Conservation (phyloP, 1,140 invertebrate genomes). For the Trachymyrmex septentrionalis region DNA sequence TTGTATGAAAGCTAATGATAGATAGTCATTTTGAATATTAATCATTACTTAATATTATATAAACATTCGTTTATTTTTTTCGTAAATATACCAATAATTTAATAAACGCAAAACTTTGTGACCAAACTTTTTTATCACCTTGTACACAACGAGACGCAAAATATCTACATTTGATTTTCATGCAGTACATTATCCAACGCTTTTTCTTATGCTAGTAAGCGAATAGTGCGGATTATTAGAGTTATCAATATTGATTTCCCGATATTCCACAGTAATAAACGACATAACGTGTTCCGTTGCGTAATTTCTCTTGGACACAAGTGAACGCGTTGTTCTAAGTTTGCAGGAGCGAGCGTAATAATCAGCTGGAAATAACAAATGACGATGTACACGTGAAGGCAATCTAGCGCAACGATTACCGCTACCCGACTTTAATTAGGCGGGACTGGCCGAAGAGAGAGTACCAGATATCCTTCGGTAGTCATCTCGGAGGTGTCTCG, state of each 20-base stretch:
- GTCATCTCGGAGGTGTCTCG: conserved; percentile 48
- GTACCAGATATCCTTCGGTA: conserved; percentile 46
- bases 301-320: conserved; percentile 6
- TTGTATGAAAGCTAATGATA: too few relatives aligned
- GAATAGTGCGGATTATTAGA: background rate
- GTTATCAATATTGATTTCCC: conserved; percentile 21
- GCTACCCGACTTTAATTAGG: conserved; percentile 59
- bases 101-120: too few relatives aligned
- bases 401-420: conserved; percentile 52
- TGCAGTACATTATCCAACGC: background rate
- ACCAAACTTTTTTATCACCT: too few relatives aligned
- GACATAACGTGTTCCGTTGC: conserved; percentile 22
- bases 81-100: too few relatives aligned
- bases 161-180: too few relatives aligned
- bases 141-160: too few relatives aligned
- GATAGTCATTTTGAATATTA: too few relatives aligned
- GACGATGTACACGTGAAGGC: conserved; percentile 42
- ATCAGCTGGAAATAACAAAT: conserved; percentile 50
- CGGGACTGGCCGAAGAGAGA: background rate
- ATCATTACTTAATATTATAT: too few relatives aligned
- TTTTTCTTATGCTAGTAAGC: background rate
- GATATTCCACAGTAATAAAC: background rate
- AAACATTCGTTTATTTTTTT: too few relatives aligned
- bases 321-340: background rate
- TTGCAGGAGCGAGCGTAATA: conserved; percentile 37